Conservation (phyloP, 2,797 vertebrate genomes). For the Microctenopoma steveboyesi region DNA sequence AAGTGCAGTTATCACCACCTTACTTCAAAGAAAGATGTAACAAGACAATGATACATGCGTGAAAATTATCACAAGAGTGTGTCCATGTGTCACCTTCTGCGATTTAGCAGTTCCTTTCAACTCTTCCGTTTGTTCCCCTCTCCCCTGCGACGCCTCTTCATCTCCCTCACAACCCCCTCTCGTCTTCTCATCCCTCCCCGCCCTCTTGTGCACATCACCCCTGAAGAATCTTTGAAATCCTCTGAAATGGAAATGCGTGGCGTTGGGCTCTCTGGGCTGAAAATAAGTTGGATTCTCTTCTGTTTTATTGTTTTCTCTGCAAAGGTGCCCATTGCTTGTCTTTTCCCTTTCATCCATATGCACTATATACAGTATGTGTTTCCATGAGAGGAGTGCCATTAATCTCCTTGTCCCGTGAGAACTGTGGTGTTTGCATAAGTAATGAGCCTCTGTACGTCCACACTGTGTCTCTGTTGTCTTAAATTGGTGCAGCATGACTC, state of each 20-base stretch:
- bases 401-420: conserved; percentile 67
- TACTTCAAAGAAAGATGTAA: conserved; percentile 41
- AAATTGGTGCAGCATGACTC: conserved; percentile 77
- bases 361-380: conserved; percentile 24
- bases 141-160: conserved; percentile 36
- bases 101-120: conserved; percentile 38
- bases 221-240: conserved; percentile 47
- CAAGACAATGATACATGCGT: conserved; percentile 30
- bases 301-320: conserved; percentile 21
- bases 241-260: conserved; percentile 53
- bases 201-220: neutral
- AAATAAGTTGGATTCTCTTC: conserved; percentile 4
- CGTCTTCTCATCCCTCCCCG: neutral
- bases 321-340: conserved; percentile 1
- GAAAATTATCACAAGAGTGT: conserved; percentile 26
- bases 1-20: conserved; percentile 52
- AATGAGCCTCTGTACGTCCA: conserved; percentile 72
- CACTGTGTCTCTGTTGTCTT: conserved; percentile 67
- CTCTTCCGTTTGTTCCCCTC: conserved; percentile 53
- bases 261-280: conserved; percentile 30
- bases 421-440: conserved; percentile 70
- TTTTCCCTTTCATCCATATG: conserved; percentile 20
- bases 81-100: conserved; percentile 31
- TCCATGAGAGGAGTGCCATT: conserved; percentile 66
- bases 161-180: conserved; percentile 33